Conservation (phyloP, 2,113 vertebrate genomes). For the Zosterops pallidus region DNA sequence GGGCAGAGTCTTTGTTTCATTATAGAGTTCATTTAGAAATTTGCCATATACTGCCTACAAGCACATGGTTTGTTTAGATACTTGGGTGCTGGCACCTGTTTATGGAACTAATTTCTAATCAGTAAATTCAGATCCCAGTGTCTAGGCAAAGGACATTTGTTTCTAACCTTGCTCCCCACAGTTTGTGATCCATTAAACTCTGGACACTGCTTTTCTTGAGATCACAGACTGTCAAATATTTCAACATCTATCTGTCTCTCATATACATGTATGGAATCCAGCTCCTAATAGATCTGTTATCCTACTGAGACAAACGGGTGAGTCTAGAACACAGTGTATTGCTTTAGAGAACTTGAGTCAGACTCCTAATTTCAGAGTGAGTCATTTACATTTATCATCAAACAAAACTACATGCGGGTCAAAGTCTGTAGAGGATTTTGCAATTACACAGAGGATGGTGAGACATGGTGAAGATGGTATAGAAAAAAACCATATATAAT, state of each 20-base stretch:
- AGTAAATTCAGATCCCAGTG: neutral
- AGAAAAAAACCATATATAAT: neutral
- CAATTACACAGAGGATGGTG: neutral
- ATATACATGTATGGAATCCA: neutral
- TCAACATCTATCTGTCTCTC: neutral
- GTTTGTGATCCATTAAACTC: neutral
- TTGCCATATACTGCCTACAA: neutral
- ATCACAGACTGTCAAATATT: neutral
- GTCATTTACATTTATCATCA: slow-evolving; percentile 46
- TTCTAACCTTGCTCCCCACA: neutral
- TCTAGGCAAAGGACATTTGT: neutral
- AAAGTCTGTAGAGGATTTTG: slow-evolving; percentile 18
- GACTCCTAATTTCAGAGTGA: slow-evolving; percentile 33
- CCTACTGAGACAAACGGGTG: neutral
- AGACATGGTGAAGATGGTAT: neutral
- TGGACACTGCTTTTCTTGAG: neutral
- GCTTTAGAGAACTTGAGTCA: slow-evolving; percentile 53
- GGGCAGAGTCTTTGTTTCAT: neutral
- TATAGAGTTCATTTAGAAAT: neutral
- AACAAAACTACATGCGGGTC: slow-evolving; percentile 7
- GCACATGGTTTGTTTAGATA: neutral
- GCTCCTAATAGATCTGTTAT: neutral
- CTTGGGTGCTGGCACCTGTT: neutral
- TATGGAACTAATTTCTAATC: neutral
- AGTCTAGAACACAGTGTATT: slow-evolving; percentile 19